phyloP scores from a whole-genome alignment of 2,888 invertebrate genomes.

The Odontocolon sp. region DNA sequence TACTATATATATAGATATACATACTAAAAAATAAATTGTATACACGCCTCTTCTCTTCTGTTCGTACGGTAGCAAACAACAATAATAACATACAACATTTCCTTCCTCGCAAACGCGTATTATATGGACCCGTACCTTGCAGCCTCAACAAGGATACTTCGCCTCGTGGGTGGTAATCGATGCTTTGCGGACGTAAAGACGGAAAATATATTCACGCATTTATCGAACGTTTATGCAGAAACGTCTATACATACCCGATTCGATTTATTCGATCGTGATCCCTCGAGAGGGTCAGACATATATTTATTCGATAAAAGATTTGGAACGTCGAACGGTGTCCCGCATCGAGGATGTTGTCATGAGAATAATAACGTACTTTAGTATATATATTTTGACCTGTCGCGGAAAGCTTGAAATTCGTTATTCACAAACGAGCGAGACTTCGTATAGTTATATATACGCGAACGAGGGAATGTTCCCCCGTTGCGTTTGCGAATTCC shows the following conservation, averaged over 20 bases:
- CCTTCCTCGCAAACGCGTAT: constrained; percentile 17
- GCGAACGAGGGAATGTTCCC: constrained; percentile 11
- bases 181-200: constrained; percentile 28
- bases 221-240: constrained; percentile 32
- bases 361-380: no score
- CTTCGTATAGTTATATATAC: constrained; percentile 10
- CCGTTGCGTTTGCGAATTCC: constrained; percentile 10
- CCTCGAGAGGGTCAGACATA: constrained; percentile 1
- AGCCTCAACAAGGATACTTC: no score
- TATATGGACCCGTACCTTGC: constrained; percentile 20
- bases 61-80: constrained; percentile 32
- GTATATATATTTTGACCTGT: no score
- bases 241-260: constrained; percentile 18
- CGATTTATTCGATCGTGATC: constrained; percentile 43
- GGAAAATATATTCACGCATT: constrained; percentile 16
- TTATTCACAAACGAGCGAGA: no score
- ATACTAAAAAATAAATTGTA: constrained; percentile 21
- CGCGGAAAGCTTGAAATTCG: no score
- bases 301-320: background rate
- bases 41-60: constrained; percentile 3
- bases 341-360: no score
- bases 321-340: no score
- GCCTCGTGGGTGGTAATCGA: constrained; percentile 55
- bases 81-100: constrained; percentile 30
- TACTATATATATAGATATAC: constrained; percentile 18